Percentiles rank a stretch among this genome's conserved stretches.
These are phyloP conservation scores for Drosophila kanapiae DNA, from an alignment of 1,140 invertebrate species.

Conservation along the genomic window DNA sequence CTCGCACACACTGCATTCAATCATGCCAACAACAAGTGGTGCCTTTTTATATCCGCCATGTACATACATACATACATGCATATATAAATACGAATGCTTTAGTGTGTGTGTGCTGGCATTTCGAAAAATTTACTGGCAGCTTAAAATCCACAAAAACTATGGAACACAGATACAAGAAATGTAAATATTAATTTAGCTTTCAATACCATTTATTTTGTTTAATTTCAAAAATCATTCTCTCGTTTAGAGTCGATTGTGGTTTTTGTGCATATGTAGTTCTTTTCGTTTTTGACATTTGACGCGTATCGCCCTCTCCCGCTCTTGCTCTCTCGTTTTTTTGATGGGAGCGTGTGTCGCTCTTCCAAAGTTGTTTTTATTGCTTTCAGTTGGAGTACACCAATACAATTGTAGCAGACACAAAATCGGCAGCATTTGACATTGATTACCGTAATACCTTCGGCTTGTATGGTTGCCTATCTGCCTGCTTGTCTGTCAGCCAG, in stretches of 20 bases:
- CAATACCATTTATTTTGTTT: slow-evolving; percentile 26
- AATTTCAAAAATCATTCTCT: slow-evolving; percentile 50
- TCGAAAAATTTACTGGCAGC: slow-evolving; percentile 54
- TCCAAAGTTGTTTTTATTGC: slow-evolving; percentile 44
- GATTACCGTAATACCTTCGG: slow-evolving; percentile 81
- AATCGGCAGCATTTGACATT: slow-evolving; percentile 81
- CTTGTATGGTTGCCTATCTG: slow-evolving; percentile 42
- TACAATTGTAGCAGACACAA: slow-evolving; percentile 63
- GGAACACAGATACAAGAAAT: slow-evolving; percentile 57
- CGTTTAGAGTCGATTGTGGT: slow-evolving; percentile 25
- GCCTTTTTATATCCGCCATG: slow-evolving; percentile 64
- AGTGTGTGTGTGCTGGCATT: slow-evolving; percentile 56
- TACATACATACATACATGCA: slow-evolving; percentile 30
- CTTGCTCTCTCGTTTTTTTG: slow-evolving; percentile 5
- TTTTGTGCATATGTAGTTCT: slow-evolving; percentile 34
- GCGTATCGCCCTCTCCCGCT: slow-evolving; percentile 32
- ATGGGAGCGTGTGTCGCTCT: slow-evolving; percentile 45
- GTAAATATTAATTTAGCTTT: slow-evolving; percentile 54
- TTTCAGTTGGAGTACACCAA: slow-evolving; percentile 61
- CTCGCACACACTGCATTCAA: slow-evolving; percentile 78
- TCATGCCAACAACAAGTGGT: slow-evolving; percentile 77
- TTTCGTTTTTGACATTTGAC: slow-evolving; percentile 67
- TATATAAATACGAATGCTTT: not conserved
- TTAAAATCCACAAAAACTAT: slow-evolving; percentile 51
- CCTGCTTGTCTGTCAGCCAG: not conserved